Evolutionary conservation across 2,797 vertebrate species (phyloP).

Genomic region (Enteromius unitaeniatus): DNA sequence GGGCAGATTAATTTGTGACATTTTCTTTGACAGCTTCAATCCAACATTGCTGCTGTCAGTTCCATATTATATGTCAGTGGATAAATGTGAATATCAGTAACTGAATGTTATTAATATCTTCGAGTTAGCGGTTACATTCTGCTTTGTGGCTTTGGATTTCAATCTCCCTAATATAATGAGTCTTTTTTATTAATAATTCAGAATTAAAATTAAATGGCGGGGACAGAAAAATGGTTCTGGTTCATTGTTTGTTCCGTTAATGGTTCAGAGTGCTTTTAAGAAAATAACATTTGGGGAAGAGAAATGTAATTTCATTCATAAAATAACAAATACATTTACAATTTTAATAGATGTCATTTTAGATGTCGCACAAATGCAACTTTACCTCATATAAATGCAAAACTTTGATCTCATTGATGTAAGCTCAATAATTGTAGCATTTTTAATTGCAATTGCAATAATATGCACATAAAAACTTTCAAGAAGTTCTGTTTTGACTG

Average conservation of each 20-base stretch:
- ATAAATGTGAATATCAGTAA: not conserved
- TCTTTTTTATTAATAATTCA: not conserved
- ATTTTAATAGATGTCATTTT: not conserved
- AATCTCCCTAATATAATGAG: not conserved
- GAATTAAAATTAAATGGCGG: not conserved
- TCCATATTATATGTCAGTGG: not conserved
- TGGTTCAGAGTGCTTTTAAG: not conserved
- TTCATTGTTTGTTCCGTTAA: not conserved
- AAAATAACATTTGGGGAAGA: not conserved
- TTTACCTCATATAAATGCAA: not conserved
- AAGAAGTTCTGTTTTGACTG: too few relatives aligned
- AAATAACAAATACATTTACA: not conserved
- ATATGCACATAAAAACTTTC: not conserved
- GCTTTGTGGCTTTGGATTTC: not conserved
- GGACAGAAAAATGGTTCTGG: not conserved
- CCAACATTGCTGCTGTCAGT: not conserved
- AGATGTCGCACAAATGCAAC: not conserved
- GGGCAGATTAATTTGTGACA: not conserved
- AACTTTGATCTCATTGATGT: not conserved
- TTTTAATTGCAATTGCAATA: not conserved
- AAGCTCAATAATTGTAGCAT: not conserved
- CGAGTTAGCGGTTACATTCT: not conserved
- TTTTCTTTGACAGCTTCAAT: not conserved
- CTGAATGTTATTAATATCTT: not conserved
- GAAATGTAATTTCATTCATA: not conserved